These are phyloP conservation scores for Eulemur rufifrons DNA, from an alignment of 2,113 vertebrate species.

Conservation along the genomic window DNA sequence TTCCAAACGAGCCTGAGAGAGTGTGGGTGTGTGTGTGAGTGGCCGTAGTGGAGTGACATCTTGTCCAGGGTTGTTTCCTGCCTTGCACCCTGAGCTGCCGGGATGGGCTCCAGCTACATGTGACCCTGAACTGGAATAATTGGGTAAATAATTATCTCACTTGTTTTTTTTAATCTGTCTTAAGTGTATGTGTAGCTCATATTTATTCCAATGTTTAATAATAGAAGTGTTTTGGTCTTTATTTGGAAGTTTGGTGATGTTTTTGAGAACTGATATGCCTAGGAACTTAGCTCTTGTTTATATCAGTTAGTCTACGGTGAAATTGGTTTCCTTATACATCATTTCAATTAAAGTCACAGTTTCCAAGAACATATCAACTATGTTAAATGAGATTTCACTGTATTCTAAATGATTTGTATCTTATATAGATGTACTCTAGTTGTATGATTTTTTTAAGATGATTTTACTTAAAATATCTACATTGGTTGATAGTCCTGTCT, in stretches of 20 bases:
- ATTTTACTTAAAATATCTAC: background rate
- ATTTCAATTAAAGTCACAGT: background rate
- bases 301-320: background rate
- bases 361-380: background rate
- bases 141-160: background rate
- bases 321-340: background rate
- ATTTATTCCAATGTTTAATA: background rate
- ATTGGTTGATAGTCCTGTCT: background rate
- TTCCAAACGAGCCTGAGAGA: background rate
- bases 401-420: background rate
- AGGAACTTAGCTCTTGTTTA: background rate
- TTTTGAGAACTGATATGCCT: background rate
- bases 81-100: background rate
- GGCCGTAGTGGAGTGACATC: background rate
- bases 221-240: background rate
- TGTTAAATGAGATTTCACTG: background rate
- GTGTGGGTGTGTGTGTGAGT: background rate
- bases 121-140: background rate
- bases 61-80: background rate
- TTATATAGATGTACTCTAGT: background rate
- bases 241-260: background rate
- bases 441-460: background rate
- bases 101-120: background rate
- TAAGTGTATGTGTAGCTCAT: background rate
- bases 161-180: background rate